phyloP scores from a whole-genome alignment of 2,797 vertebrate genomes.

The Trichosurus vulpecula region DNA sequence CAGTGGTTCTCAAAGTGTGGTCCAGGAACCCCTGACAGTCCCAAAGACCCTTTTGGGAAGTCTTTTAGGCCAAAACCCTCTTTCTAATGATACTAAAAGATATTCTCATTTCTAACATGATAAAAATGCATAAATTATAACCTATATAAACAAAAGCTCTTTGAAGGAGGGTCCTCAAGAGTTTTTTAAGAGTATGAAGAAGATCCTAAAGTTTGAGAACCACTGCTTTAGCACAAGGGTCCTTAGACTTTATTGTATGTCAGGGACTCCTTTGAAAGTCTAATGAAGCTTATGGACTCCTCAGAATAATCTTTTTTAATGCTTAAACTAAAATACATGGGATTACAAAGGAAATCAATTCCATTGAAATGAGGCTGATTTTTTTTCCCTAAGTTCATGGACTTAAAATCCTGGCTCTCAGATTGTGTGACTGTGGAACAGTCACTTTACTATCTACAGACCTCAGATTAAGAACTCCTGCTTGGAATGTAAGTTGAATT shows the following conservation, averaged over 20 bases:
- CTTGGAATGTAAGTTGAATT: neutral
- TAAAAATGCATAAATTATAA: no score
- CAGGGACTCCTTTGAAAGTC: neutral
- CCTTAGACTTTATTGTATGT: no score
- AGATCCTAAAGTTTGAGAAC: neutral
- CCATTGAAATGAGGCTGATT: neutral
- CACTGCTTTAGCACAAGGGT: neutral
- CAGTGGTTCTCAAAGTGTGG: no score
- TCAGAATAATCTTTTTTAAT: neutral
- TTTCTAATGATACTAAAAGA: no score
- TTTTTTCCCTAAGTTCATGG: neutral
- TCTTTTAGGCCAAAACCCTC: no score
- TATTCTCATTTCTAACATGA: no score
- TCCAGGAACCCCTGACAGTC: no score
- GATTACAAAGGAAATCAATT: neutral
- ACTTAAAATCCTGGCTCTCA: no score
- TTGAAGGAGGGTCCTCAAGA: neutral
- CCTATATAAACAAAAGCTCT: no score
- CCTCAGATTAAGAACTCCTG: neutral
- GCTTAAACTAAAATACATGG: neutral
- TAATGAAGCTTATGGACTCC: neutral
- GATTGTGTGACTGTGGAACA: no score
- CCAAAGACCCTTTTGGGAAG: no score
- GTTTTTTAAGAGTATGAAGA: neutral
- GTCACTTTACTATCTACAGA: neutral